Conservation (phyloP, 2,113 vertebrate genomes). For the Corydoras maculifer region DNA sequence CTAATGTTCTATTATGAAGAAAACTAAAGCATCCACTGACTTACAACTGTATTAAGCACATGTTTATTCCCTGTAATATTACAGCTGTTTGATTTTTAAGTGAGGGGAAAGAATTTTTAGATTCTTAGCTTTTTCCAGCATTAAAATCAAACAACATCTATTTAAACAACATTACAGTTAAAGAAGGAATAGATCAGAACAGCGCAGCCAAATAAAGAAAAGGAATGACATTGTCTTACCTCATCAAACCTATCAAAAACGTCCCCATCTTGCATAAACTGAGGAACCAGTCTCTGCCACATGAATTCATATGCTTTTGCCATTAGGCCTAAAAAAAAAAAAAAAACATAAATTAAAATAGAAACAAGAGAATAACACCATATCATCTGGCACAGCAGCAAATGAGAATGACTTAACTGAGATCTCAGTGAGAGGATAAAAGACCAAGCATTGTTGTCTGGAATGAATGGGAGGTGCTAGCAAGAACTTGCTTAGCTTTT, state of each 20-base stretch:
- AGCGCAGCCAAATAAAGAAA: neutral
- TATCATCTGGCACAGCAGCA: neutral
- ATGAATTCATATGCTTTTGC: conserved; percentile 96
- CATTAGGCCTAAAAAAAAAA: conserved; percentile 77
- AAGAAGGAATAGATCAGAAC: neutral
- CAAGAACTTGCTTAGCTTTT: neutral
- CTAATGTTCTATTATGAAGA: no score
- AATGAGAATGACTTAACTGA: neutral
- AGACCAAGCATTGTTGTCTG: conserved; percentile 5
- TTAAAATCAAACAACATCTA: neutral
- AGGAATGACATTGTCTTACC: conserved; percentile 66
- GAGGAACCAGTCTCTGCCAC: conserved; percentile 89
- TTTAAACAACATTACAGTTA: neutral
- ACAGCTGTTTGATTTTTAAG: neutral
- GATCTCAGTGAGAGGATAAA: neutral
- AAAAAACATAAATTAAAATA: neutral
- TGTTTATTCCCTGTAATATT: neutral
- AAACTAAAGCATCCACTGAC: neutral
- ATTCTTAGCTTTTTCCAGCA: neutral
- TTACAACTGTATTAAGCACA: neutral
- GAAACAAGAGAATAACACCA: neutral
- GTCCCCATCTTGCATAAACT: conserved; percentile 89
- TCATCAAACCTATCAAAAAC: conserved; percentile 95
- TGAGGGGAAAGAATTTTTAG: neutral
- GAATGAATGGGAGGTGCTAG: conserved; percentile 14